phyloP scores from a whole-genome alignment of 2,113 vertebrate species.

The Tetrax tetrax region DNA sequence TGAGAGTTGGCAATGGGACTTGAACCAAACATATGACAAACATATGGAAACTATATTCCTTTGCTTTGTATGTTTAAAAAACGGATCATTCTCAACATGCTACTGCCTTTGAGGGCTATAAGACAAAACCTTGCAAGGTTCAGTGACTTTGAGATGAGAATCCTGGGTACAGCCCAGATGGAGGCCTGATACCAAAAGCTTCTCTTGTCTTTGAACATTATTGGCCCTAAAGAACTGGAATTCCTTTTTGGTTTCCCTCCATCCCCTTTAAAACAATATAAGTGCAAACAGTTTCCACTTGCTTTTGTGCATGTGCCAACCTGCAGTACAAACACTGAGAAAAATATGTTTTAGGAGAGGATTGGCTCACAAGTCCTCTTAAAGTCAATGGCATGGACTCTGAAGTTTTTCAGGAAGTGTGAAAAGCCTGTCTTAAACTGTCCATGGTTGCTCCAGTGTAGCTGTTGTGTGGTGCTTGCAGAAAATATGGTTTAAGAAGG shows the following conservation, averaged over 20 bases:
- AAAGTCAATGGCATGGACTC: not conserved
- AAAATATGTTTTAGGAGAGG: not conserved
- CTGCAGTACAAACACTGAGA: not conserved
- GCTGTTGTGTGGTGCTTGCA: not conserved
- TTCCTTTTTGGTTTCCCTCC: not conserved
- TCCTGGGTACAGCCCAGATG: constrained; percentile 28
- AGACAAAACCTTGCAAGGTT: constrained; percentile 29
- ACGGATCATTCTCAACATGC: not conserved
- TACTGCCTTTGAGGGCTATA: constrained; percentile 41
- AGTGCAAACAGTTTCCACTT: constrained; percentile 3
- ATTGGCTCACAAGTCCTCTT: not conserved
- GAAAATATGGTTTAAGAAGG: not conserved
- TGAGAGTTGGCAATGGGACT: not conserved
- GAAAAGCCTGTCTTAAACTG: not conserved
- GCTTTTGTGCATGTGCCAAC: not conserved
- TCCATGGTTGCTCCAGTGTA: not conserved
- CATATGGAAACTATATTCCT: constrained; percentile 45
- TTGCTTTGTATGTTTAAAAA: constrained; percentile 23
- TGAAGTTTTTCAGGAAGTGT: not conserved
- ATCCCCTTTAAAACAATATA: not conserved
- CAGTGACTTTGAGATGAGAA: constrained; percentile 27
- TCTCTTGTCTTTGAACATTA: constrained; percentile 44
- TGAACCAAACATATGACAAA: constrained; percentile 43
- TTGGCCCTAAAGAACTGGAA: constrained; percentile 16
- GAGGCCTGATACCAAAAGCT: constrained; percentile 11